phyloP scores from a whole-genome alignment of 2,113 vertebrate species.

The Nymphicus hollandicus region DNA sequence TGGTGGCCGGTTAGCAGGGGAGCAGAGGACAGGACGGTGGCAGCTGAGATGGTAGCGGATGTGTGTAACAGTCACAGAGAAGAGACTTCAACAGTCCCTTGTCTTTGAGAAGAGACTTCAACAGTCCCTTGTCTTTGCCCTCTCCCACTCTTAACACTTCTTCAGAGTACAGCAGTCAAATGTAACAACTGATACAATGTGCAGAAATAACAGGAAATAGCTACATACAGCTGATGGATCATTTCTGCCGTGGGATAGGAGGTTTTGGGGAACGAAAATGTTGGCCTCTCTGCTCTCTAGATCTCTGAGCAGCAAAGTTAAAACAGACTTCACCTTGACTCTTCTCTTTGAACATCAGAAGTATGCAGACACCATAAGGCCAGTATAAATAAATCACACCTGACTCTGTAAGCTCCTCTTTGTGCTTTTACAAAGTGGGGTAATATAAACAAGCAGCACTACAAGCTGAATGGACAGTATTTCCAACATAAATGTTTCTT shows the following conservation, averaged over 20 bases:
- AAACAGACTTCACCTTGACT: neutral
- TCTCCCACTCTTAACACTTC: neutral
- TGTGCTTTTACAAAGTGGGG: neutral
- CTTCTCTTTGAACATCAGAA: neutral
- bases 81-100: neutral
- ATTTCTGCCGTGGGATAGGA: neutral
- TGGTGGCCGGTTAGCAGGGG: neutral
- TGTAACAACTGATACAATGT: neutral
- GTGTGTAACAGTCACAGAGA: neutral
- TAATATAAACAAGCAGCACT: slow-evolving; percentile 30
- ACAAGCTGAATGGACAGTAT: neutral
- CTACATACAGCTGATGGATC: neutral
- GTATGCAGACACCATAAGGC: neutral
- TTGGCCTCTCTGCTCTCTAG: neutral
- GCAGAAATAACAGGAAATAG: neutral
- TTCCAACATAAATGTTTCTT: neutral
- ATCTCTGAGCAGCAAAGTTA: neutral
- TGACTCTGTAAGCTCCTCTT: neutral
- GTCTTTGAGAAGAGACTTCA: neutral
- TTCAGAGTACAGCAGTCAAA: neutral
- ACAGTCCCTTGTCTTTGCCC: neutral
- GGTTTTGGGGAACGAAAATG: neutral
- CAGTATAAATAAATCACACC: slow-evolving; percentile 28
- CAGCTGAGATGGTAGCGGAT: rapidly evolving
- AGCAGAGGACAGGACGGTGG: neutral